phyloP scores from a whole-genome alignment of 2,797 vertebrate genomes.

The Enteromius mattozi region DNA sequence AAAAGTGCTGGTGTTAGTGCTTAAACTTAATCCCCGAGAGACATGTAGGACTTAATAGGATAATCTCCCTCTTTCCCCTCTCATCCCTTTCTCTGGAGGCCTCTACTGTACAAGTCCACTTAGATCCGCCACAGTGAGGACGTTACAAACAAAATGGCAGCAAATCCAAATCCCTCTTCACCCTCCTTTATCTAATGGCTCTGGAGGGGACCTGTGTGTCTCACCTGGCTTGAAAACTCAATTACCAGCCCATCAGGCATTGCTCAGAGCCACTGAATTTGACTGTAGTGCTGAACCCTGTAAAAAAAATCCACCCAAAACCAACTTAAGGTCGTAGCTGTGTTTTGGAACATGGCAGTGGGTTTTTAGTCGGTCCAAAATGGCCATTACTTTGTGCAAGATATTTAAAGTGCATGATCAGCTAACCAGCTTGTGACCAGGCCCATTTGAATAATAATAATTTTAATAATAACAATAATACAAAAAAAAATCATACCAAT shows the following conservation, averaged over 20 bases:
- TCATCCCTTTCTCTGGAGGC: constrained; percentile 46
- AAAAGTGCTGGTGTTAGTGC: constrained; percentile 54
- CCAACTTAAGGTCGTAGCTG: background rate
- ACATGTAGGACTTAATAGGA: constrained; percentile 61
- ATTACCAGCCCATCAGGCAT: constrained; percentile 52
- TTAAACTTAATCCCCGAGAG: constrained; percentile 62
- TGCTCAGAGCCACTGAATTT: background rate
- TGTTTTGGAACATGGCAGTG: background rate
- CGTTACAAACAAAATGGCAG: constrained; percentile 48
- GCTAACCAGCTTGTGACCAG: background rate
- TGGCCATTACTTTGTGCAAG: background rate
- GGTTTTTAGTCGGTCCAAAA: background rate
- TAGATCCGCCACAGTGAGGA: constrained; percentile 53
- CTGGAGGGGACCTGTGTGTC: constrained; percentile 36
- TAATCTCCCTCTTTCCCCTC: constrained; percentile 61
- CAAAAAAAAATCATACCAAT: background rate
- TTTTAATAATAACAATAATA: no score
- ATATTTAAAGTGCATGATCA: background rate
- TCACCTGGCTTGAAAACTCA: constrained; percentile 58
- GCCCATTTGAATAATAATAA: background rate
- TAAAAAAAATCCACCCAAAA: constrained; percentile 8
- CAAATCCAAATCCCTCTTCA: constrained; percentile 55
- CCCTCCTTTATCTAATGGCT: constrained; percentile 50
- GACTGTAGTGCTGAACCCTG: background rate
- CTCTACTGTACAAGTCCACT: constrained; percentile 57